phyloP scores from a whole-genome alignment of 2,888 invertebrate species.

The Tanytarsus gracilentus region DNA sequence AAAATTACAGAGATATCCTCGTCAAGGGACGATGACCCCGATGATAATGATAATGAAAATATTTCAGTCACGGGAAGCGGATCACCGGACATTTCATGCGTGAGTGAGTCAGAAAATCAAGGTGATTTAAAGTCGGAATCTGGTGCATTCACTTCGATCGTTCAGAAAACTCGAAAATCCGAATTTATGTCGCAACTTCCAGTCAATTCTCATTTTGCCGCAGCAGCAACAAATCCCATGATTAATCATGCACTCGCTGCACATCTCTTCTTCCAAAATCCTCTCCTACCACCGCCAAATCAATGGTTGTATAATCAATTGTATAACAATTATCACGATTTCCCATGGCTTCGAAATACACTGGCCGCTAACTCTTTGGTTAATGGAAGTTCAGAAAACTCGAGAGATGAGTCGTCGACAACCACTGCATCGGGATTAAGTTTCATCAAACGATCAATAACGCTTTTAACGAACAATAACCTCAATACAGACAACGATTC shows the following conservation, averaged over 20 bases:
- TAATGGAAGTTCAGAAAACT: constrained; percentile 25
- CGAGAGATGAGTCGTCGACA: constrained; percentile 32
- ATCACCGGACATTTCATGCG: constrained; percentile 49
- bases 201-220: constrained; percentile 38
- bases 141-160: constrained; percentile 42
- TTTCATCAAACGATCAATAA: constrained; percentile 40
- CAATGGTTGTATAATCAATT: constrained; percentile 72
- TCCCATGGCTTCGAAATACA: constrained; percentile 54
- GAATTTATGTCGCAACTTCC: constrained; percentile 43
- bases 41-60: constrained; percentile 40
- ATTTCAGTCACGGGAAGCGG: constrained; percentile 44
- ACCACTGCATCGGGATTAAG: constrained; percentile 36
- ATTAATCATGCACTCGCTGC: constrained; percentile 55
- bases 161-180: constrained; percentile 37
- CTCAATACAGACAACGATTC: constrained; percentile 38
- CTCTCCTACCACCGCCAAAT: constrained; percentile 63
- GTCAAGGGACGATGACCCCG: constrained; percentile 37
- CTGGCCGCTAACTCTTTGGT: constrained; percentile 11
- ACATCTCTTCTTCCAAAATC: constrained; percentile 64
- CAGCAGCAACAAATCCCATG: constrained; percentile 31
- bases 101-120: constrained; percentile 36
- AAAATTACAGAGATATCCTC: constrained; percentile 27
- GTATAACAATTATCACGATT: constrained; percentile 58
- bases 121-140: constrained; percentile 39
- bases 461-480: constrained; percentile 39